Evolutionary conservation across 2,888 invertebrate species (phyloP).

Genomic region (Lycophotia porphyrea): DNA sequence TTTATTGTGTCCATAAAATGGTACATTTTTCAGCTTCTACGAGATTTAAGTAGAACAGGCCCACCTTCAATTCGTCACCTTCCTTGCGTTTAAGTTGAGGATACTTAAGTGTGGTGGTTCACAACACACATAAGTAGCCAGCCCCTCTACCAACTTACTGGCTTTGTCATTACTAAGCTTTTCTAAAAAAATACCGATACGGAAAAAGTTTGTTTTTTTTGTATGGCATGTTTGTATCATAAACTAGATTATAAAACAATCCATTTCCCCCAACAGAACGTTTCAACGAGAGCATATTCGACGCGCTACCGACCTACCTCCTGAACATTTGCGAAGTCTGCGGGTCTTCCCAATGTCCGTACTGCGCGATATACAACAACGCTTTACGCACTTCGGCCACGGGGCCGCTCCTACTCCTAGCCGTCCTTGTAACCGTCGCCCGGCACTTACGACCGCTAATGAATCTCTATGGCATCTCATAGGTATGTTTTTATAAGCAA

Average conservation of each 20-base stretch:
- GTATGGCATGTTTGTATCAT: not conserved
- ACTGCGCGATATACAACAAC: slow-evolving; percentile 96
- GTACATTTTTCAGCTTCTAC: not conserved
- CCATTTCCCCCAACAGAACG: slow-evolving; percentile 91
- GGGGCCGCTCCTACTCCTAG: slow-evolving; percentile 63
- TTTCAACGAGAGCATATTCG: slow-evolving; percentile 97
- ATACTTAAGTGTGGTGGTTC: not conserved
- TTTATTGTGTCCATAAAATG: not conserved
- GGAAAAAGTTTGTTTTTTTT: not conserved
- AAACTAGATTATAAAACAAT: not conserved
- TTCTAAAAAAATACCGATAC: not conserved
- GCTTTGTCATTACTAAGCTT: not conserved
- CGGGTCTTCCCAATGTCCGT: slow-evolving; percentile 98
- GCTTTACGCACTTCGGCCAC: slow-evolving; percentile 81
- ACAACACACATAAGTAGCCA: not conserved
- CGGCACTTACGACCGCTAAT: slow-evolving; percentile 52
- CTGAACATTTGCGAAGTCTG: slow-evolving; percentile 98
- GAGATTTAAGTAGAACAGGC: not conserved
- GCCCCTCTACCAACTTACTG: not conserved
- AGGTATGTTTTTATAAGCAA: slow-evolving; percentile 30
- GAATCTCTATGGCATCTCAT: slow-evolving; percentile 51
- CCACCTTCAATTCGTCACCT: no score
- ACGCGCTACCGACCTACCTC: slow-evolving; percentile 95
- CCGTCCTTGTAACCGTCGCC: slow-evolving; percentile 58
- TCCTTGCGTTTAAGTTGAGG: not conserved